Percentiles rank a stretch among this genome's conserved stretches.
phyloP scores from a whole-genome alignment of 2,797 vertebrate genomes.

The Muscicapa comitata region DNA sequence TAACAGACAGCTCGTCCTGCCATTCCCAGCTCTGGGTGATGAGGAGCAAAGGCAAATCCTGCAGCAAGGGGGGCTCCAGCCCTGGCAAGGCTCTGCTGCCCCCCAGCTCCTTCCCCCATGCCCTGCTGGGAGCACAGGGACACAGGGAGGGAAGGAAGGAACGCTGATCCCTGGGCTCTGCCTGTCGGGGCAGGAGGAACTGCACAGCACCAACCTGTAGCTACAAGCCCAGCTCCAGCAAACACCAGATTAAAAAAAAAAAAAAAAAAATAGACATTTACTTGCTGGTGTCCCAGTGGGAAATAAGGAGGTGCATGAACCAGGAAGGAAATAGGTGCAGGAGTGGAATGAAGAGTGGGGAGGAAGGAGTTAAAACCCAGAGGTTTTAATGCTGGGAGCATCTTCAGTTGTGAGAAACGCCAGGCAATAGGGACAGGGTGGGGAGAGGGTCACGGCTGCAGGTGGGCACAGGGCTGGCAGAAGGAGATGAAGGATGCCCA shows the following conservation, averaged over 20 bases:
- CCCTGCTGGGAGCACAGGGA: background rate
- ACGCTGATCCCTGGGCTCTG: background rate
- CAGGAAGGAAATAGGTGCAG: background rate
- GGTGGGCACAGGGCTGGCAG: background rate
- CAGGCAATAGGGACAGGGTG: too few species aligned
- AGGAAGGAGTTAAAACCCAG: background rate
- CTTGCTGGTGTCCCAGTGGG: background rate
- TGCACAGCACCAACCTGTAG: background rate
- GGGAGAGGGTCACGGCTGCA: background rate
- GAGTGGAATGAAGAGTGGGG: background rate
- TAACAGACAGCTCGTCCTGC: background rate
- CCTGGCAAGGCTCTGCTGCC: too few species aligned
- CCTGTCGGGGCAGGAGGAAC: slow-evolving; percentile 39
- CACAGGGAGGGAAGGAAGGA: background rate
- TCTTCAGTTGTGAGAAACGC: background rate
- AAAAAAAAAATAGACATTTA: too few species aligned
- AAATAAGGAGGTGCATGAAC: background rate
- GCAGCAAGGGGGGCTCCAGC: background rate
- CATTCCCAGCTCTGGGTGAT: background rate
- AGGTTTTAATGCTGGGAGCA: background rate
- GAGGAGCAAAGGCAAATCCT: background rate
- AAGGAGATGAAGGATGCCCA: accelerated
- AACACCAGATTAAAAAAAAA: background rate
- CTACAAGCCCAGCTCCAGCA: slow-evolving; percentile 1
- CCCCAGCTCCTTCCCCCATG: background rate